Percentiles rank a stretch among this genome's conserved stretches.
These are phyloP conservation scores for Prenolepis imparis DNA, from an alignment of 2,888 invertebrate genomes.

Conservation along the genomic window DNA sequence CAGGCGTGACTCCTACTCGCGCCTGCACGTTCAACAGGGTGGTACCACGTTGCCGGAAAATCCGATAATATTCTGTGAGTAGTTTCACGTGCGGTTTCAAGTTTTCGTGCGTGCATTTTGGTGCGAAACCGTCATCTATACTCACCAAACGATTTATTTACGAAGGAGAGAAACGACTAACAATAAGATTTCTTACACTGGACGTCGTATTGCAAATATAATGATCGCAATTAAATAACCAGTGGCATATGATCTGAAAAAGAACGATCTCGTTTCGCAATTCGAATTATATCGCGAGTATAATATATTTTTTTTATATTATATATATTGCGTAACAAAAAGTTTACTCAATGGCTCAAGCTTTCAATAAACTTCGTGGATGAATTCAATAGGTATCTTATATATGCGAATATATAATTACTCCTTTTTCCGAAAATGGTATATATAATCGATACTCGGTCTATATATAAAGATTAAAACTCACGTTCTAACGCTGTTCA, in stretches of 20 bases:
- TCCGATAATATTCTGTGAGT: constrained; percentile 69
- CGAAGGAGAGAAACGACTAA: not conserved
- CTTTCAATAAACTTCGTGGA: not conserved
- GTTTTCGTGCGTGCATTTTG: constrained; percentile 31
- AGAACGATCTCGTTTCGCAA: not conserved
- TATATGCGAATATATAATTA: constrained; percentile 32
- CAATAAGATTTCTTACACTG: not conserved
- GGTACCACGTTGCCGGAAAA: constrained; percentile 74
- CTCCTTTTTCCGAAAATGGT: not conserved
- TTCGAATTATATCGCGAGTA: not conserved
- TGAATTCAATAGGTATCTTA: not conserved
- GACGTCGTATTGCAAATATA: not conserved
- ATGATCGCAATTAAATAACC: constrained; percentile 7
- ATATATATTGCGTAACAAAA: not conserved
- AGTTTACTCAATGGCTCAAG: not conserved
- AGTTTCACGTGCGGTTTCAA: constrained; percentile 52
- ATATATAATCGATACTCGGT: constrained; percentile 13
- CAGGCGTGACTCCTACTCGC: constrained; percentile 79
- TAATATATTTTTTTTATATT: not conserved
- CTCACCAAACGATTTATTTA: not conserved
- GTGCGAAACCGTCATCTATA: not conserved
- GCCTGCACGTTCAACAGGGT: constrained; percentile 77
- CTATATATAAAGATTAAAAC: constrained; percentile 30
- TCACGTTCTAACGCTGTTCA: not conserved
- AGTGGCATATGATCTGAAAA: not conserved